These are phyloP conservation scores for Zapus hudsonius DNA, from an alignment of 2,113 vertebrate genomes.

Conservation along the genomic window DNA sequence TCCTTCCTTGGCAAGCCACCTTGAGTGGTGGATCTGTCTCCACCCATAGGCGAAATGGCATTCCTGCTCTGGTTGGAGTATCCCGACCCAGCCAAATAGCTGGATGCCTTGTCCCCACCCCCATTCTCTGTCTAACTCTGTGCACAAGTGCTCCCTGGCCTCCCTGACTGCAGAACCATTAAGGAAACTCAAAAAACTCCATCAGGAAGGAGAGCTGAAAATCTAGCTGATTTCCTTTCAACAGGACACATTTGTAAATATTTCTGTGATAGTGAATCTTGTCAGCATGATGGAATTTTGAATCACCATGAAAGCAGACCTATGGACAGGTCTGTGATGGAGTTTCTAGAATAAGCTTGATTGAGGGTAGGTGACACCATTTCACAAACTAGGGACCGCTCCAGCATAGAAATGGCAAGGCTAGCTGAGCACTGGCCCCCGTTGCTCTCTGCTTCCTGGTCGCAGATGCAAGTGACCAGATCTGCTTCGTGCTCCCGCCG, in stretches of 20 bases:
- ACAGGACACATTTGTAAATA: not conserved
- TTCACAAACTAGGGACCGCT: too few species aligned
- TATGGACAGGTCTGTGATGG: too few species aligned
- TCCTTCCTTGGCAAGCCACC: not conserved
- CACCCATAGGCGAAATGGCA: not conserved
- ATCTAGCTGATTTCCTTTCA: not conserved
- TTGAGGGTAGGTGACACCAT: too few species aligned
- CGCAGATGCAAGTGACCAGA: too few species aligned
- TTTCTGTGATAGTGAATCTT: too few species aligned
- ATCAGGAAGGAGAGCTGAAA: not conserved
- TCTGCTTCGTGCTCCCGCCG: too few species aligned
- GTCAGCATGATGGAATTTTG: too few species aligned
- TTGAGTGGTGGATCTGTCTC: not conserved
- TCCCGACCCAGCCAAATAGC: not conserved
- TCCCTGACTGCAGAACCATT: not conserved
- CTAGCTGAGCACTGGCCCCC: too few species aligned
- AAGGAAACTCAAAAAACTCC: not conserved
- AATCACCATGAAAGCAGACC: too few species aligned
- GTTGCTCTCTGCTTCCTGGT: too few species aligned
- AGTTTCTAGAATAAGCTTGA: too few species aligned
- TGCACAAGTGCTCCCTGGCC: fast-evolving
- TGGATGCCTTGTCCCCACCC: fast-evolving
- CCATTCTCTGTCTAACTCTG: not conserved
- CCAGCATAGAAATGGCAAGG: too few species aligned
- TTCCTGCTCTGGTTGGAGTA: not conserved